These are phyloP conservation scores for Zeugodacus cucurbitae DNA, from an alignment of 1,140 invertebrate genomes.

Conservation along the genomic window DNA sequence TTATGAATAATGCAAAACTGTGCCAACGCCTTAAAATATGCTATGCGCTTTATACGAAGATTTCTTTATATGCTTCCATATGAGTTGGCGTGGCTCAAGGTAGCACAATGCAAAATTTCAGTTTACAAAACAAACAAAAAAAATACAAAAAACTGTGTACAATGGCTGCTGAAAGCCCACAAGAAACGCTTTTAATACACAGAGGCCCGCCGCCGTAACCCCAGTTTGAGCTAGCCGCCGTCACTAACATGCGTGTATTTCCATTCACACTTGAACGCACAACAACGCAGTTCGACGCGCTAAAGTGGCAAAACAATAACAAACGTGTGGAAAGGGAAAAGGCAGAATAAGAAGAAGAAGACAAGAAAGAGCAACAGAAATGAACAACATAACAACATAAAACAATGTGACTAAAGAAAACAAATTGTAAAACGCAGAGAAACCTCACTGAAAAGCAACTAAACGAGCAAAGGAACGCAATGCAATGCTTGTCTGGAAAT, in stretches of 20 bases:
- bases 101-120: neutral
- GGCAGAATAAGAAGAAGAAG: too few relatives aligned
- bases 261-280: neutral
- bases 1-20: neutral
- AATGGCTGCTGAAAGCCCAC: neutral
- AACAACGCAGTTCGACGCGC: neutral
- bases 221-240: neutral
- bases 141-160: neutral
- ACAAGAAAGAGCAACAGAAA: neutral
- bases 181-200: neutral
- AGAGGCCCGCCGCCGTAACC: neutral
- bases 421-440: neutral
- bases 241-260: neutral
- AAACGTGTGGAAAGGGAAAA: neutral
- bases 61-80: neutral
- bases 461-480: neutral
- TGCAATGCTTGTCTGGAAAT: neutral
- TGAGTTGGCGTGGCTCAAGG: neutral
- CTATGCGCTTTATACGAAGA: neutral
- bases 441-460: neutral
- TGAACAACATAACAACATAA: neutral
- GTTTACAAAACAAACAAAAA: neutral
- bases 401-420: neutral
- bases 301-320: neutral
- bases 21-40: neutral